Evolutionary conservation across 2,113 vertebrate species (phyloP).

Genomic region (Nesospiza acunhae): DNA sequence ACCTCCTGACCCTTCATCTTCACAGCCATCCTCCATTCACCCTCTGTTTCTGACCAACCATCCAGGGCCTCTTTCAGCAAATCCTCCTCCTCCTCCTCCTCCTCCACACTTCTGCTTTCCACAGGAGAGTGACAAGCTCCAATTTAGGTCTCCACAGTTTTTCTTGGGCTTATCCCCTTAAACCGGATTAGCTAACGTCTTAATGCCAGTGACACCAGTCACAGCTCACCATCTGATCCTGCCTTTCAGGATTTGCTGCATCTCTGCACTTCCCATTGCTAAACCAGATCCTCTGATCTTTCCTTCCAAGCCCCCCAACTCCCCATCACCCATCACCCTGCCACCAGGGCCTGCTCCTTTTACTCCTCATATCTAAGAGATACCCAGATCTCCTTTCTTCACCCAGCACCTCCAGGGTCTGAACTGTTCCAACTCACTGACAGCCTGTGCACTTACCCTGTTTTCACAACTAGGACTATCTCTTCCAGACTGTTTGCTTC

Average conservation of each 20-base stretch:
- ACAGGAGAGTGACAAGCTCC: slow-evolving; percentile 56
- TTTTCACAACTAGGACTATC: not conserved
- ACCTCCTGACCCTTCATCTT: not conserved
- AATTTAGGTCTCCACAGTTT: slow-evolving; percentile 69
- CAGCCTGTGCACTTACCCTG: not conserved
- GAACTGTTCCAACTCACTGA: not conserved
- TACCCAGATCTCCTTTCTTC: not conserved
- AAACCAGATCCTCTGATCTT: slow-evolving; percentile 43
- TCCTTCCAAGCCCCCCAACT: not conserved
- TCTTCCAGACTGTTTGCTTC: not conserved
- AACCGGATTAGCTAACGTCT: slow-evolving; percentile 58
- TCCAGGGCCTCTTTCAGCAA: not conserved
- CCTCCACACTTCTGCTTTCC: slow-evolving; percentile 20
- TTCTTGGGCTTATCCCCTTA: slow-evolving; percentile 64
- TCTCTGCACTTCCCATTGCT: slow-evolving; percentile 20
- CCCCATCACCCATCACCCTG: not conserved
- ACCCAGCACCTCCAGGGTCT: not conserved
- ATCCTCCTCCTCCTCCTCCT: slow-evolving; percentile 37
- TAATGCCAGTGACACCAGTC: slow-evolving; percentile 66
- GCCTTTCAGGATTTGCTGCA: slow-evolving; percentile 65
- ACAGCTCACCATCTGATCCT: slow-evolving; percentile 66
- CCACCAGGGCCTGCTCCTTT: not conserved
- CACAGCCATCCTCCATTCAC: not conserved
- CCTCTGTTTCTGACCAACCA: not conserved
- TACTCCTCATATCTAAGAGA: not conserved